phyloP scores from a whole-genome alignment of 2,113 vertebrate genomes.

The Gavia stellata region DNA sequence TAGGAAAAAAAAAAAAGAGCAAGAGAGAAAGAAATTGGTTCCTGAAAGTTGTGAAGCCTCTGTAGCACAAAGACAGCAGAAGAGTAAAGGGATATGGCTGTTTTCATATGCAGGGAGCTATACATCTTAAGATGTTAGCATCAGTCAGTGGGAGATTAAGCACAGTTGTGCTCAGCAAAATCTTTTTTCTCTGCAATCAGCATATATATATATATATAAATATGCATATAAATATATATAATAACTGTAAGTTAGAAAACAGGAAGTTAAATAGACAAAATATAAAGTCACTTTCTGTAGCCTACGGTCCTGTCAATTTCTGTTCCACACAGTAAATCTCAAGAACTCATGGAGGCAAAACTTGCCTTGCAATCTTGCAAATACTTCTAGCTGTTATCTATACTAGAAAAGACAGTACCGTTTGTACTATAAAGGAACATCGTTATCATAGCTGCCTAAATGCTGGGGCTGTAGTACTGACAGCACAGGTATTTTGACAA shows the following conservation, averaged over 20 bases:
- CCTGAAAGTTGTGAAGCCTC: background rate
- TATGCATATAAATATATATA: background rate
- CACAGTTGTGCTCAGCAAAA: background rate
- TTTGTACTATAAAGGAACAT: background rate
- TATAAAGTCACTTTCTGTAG: background rate
- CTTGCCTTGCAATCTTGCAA: background rate
- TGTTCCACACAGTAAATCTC: background rate
- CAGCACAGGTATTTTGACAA: background rate
- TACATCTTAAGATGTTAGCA: background rate
- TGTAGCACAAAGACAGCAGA: background rate
- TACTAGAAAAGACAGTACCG: background rate
- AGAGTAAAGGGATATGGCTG: background rate
- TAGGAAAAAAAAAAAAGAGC: background rate
- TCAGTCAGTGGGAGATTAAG: background rate
- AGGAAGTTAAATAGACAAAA: background rate
- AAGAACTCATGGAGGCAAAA: background rate
- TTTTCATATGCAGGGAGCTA: background rate
- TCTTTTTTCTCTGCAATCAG: background rate
- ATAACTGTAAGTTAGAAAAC: background rate
- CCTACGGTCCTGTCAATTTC: background rate
- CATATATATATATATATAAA: background rate
- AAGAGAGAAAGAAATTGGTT: background rate
- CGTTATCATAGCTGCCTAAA: background rate
- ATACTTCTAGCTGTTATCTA: background rate
- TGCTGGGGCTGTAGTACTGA: no score